Percentiles rank a stretch among this genome's conserved stretches.
phyloP scores from a whole-genome alignment of 2,888 invertebrate genomes.

The Cylindroiulus punctatus region DNA sequence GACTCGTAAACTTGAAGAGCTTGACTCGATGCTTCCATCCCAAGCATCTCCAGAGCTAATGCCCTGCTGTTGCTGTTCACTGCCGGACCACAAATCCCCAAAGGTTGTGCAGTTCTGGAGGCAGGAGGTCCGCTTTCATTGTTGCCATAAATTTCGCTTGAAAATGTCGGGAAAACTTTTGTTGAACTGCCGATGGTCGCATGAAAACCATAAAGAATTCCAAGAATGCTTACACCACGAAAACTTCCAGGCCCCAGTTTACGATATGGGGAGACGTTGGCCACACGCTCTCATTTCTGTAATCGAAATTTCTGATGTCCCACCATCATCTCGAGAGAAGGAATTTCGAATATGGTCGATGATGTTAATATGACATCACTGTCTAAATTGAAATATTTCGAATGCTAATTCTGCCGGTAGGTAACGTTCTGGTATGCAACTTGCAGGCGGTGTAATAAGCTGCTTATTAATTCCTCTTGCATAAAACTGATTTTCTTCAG shows the following conservation, averaged over 20 bases:
- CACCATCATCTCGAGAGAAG: no score
- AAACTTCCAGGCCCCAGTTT: not conserved
- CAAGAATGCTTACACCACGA: not conserved
- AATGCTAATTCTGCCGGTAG: not conserved
- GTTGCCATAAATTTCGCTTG: not conserved
- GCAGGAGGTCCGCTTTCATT: constrained; percentile 2
- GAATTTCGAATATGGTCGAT: not conserved
- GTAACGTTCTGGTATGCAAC: not conserved
- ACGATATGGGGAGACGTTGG: no score
- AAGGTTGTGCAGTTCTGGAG: not conserved
- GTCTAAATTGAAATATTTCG: not conserved
- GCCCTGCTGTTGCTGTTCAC: not conserved
- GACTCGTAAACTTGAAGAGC: not conserved
- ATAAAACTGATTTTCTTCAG: not conserved
- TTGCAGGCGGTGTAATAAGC: not conserved
- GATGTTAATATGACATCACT: no score
- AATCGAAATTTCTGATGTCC: no score
- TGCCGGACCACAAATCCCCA: constrained; percentile 8
- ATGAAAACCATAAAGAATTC: not conserved
- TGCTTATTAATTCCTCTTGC: not conserved
- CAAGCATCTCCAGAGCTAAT: not conserved
- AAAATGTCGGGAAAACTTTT: not conserved
- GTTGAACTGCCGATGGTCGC: constrained; percentile 1
- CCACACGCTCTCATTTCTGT: no score
- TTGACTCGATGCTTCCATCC: not conserved